Base-by-base conservation (phyloP, 2,888 invertebrate species). In the Phengaris arion region DNA sequence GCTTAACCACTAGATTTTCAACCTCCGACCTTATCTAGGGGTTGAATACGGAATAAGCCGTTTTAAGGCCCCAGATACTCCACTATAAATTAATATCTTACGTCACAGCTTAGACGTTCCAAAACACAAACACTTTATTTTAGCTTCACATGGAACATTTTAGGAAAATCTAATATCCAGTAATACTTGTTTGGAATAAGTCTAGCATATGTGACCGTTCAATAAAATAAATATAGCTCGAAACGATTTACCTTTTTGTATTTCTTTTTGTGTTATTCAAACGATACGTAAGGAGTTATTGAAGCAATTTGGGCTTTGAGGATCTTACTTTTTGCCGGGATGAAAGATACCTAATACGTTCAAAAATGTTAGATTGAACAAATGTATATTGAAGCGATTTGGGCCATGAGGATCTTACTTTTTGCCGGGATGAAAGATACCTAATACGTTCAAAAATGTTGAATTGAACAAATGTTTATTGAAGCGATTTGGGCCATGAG, bases 151-250 rank as follows among this genome's bases (percentile, higher is more conserved):
- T 9, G 35, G 10, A 64, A 6, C 6, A 35, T 59, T 59, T 59
- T 2, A 64, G 64, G 10, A 64, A 45, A 64, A 64, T 64, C 59
- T 64, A 22, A 64, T 64, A 64, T 64, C 35, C 35, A 12, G 35
- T 64, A 64, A 10, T 52, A 52, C 52, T 52, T 64, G 64, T 64
- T 64, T 64, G 64, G 59, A 6, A 45, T 64, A 35, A 45, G 64
- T 12, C 64, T 64, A 64, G 64, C 35, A 64, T 35, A 64, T 2
- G 64, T 64, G 64, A 64, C 64, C 12, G 64, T 12, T 64, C 64
- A 6, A 64, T 64, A 64, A 64, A 64, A 45, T 64, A 64, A 64
- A 64, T 64, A 64, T 35, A 64, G 64, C 64, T 64, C 35, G 6
- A 12, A 64, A 45, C 35, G 64, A 12, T 64, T 64, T 35, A 5